A percentile compares a stretch with the other conserved stretches of the same genome.
Evolutionary conservation across 2,113 vertebrate genomes (phyloP).

Genomic region (Brienomyrus brachyistius): DNA sequence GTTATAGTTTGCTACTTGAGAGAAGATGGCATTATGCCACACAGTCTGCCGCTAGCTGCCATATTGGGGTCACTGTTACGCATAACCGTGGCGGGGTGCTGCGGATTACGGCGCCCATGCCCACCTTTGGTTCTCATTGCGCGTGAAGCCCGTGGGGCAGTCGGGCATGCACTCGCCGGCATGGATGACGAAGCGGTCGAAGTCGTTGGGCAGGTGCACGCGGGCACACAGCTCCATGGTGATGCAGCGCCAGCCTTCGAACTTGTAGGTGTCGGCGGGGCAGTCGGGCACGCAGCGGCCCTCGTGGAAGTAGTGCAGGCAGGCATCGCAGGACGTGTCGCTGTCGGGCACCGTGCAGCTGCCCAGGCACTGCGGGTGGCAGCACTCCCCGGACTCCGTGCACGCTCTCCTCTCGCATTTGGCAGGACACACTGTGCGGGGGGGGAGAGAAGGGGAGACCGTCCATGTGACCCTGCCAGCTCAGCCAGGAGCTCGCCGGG

Average conservation of each 20-base stretch:
- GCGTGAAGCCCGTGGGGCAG: slow-evolving; percentile 89
- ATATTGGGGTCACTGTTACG: background rate
- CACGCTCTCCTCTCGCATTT: slow-evolving; percentile 78
- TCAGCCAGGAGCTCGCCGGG: background rate
- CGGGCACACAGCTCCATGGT: slow-evolving; percentile 78
- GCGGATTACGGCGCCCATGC: background rate
- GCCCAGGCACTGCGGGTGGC: slow-evolving; percentile 88
- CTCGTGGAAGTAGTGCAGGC: slow-evolving; percentile 81
- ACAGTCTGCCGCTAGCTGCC: background rate
- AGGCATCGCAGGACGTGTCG: slow-evolving; percentile 78
- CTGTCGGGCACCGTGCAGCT: slow-evolving; percentile 75
- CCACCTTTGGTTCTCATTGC: slow-evolving; percentile 82
- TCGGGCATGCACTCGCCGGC: slow-evolving; percentile 85
- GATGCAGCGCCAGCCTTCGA: slow-evolving; percentile 95
- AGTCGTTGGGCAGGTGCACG: slow-evolving; percentile 66
- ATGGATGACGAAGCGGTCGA: slow-evolving; percentile 81
- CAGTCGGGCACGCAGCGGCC: slow-evolving; percentile 78
- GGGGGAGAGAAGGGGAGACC: slow-evolving; percentile 19
- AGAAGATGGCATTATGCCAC: background rate
- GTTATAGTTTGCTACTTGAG: background rate
- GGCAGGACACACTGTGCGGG: slow-evolving; percentile 74
- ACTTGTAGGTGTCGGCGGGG: slow-evolving; percentile 81
- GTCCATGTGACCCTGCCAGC: background rate
- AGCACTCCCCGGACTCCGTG: slow-evolving; percentile 76
- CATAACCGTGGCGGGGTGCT: background rate